A percentile compares a stretch with the other conserved stretches of the same genome.
Conservation (phyloP, 2,888 invertebrate genomes). For the Macroteleia sp. region DNA sequence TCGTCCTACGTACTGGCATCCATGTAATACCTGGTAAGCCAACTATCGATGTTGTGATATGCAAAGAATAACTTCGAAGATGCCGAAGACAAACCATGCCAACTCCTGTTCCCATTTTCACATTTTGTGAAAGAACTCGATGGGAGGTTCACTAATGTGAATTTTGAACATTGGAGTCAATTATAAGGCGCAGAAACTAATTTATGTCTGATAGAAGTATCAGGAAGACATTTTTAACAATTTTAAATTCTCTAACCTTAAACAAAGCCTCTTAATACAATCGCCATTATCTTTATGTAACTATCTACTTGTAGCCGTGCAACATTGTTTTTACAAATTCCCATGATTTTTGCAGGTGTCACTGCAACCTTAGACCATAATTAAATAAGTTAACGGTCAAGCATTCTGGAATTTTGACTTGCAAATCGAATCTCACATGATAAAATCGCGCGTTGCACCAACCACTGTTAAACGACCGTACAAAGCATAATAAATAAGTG, state of each 20-base stretch:
- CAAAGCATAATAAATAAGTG: constrained; percentile 33
- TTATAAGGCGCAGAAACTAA: too few relatives aligned
- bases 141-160: neutral
- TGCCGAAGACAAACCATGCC: constrained; percentile 33
- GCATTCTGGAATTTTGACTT: constrained; percentile 51
- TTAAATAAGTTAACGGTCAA: constrained; percentile 56
- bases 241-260: too few relatives aligned
- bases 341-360: constrained; percentile 53
- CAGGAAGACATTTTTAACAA: too few relatives aligned
- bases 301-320: too few relatives aligned
- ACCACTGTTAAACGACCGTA: constrained; percentile 28
- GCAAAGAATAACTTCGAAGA: constrained; percentile 40
- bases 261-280: too few relatives aligned
- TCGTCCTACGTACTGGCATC: constrained; percentile 63
- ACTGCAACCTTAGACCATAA: constrained; percentile 30
- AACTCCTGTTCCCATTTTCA: constrained; percentile 7
- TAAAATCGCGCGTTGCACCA: constrained; percentile 47
- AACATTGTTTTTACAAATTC: constrained; percentile 39
- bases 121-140: neutral
- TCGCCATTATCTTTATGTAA: too few relatives aligned
- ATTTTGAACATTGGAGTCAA: neutral
- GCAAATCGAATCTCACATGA: constrained; percentile 55
- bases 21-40: constrained; percentile 64
- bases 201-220: too few relatives aligned
- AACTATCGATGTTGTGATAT: constrained; percentile 59